phyloP scores from a whole-genome alignment of 2,113 vertebrate species.

The Calonectris borealis region DNA sequence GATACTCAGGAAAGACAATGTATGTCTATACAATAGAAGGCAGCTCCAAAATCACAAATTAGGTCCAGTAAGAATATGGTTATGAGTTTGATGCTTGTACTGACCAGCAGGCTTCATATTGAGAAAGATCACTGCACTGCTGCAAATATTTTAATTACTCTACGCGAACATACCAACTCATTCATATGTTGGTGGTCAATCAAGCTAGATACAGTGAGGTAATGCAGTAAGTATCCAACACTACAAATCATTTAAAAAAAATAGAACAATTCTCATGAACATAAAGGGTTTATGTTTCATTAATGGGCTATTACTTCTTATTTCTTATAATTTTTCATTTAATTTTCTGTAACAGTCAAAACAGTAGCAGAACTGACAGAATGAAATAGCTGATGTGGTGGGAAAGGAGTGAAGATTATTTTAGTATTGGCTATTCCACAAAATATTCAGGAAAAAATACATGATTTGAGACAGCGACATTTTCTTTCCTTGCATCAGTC shows the following conservation, averaged over 20 bases:
- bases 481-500: neutral
- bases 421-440: neutral
- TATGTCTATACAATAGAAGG: neutral
- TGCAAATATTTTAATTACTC: neutral
- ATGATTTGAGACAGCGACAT: neutral
- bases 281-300: neutral
- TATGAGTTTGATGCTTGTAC: neutral
- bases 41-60: neutral
- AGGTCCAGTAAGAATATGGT: neutral
- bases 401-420: neutral
- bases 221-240: neutral
- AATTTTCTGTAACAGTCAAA: neutral
- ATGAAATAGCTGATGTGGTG: neutral
- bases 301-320: neutral
- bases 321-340: neutral
- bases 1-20: neutral
- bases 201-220: neutral
- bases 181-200: neutral
- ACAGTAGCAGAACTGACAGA: neutral
- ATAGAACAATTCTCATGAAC: neutral
- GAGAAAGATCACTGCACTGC: neutral
- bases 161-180: neutral
- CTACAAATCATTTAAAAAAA: neutral
- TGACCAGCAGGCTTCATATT: neutral
- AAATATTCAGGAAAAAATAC: neutral